Base-by-base conservation (phyloP, 2,113 vertebrate genomes). In the Helogale parvula region DNA sequence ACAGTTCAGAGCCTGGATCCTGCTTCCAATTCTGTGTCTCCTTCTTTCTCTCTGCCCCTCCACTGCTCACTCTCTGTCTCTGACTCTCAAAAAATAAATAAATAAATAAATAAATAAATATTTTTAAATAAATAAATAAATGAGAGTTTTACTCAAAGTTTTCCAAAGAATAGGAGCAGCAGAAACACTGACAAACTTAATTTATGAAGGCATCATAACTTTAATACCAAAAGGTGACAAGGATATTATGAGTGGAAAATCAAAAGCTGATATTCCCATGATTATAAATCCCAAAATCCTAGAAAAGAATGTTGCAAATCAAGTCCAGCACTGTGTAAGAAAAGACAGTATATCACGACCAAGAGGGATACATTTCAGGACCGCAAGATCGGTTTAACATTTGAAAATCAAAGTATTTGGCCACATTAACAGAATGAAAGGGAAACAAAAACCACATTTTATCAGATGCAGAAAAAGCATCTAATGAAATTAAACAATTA, bases 401-500 rank as follows among this genome's bases (percentile, higher is more conserved):
- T 80, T 85, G 38, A 88, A 94, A 72, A 57, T 29, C 45, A 88
- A 12, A 69, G 14, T n/a, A 92, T 92, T 90, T 92, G 7, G 76
- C n/a, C n/a, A 54, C 50, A 68, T 89, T 89, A 91, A 69, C 13
- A 88, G 60, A 93, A 52, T 90, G 88, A 77, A 50, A 16, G 29
- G 23, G 21, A 8, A 90, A 76, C 45, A 47, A 41, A 71, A 54
- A 25, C 65, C 68, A 60, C 29, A 54, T 68, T 92, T 63, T 1
- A 27, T 60, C 29, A 45, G 52, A 80, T 76, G 52, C 13, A 27
- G 54, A 96, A 88, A 90, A 92, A 68, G 11, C n/a, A 93, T 84
- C 82, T 76, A 85, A 96, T 90, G 72, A 94, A 93, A 66, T 81
- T 27, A 54, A 76, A 83, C 31, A 92, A 63, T 77, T 65, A n/a